phyloP scores from a whole-genome alignment of 2,113 vertebrate species.

The Microtus montanus region DNA sequence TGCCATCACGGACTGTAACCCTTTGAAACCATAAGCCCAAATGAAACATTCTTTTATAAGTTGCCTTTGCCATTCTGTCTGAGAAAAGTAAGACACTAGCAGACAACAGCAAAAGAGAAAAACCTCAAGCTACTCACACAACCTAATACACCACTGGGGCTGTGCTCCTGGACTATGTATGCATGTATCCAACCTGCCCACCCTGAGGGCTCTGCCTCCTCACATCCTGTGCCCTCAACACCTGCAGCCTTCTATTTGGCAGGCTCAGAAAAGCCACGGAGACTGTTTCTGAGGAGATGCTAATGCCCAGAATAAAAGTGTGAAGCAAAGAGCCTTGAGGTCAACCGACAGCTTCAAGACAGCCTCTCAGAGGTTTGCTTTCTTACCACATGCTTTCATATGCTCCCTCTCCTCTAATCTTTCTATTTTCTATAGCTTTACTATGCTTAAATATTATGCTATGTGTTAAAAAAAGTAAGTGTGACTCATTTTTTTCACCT shows the following conservation, averaged over 20 bases:
- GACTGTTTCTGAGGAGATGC: neutral
- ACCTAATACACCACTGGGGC: neutral
- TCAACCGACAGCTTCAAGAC: neutral
- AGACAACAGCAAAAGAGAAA: neutral
- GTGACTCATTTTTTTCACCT: neutral
- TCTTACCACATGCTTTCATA: neutral
- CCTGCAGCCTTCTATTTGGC: neutral
- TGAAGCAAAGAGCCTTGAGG: neutral
- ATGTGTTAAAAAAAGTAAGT: neutral
- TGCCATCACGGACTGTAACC: neutral
- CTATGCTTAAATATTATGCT: neutral
- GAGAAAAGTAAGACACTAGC: neutral
- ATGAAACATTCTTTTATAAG: neutral
- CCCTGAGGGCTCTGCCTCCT: neutral
- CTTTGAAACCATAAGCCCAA: neutral
- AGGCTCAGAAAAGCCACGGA: neutral
- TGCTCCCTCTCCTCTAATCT: neutral
- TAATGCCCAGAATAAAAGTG: neutral
- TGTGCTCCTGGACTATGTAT: neutral
- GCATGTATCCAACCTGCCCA: neutral
- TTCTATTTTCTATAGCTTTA: constrained; percentile 1
- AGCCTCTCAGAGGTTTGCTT: neutral
- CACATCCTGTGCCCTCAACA: neutral
- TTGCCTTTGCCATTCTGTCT: neutral
- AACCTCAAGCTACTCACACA: neutral